phyloP scores from a whole-genome alignment of 1,140 invertebrate species.

The Caenorhabditis brenneri region DNA sequence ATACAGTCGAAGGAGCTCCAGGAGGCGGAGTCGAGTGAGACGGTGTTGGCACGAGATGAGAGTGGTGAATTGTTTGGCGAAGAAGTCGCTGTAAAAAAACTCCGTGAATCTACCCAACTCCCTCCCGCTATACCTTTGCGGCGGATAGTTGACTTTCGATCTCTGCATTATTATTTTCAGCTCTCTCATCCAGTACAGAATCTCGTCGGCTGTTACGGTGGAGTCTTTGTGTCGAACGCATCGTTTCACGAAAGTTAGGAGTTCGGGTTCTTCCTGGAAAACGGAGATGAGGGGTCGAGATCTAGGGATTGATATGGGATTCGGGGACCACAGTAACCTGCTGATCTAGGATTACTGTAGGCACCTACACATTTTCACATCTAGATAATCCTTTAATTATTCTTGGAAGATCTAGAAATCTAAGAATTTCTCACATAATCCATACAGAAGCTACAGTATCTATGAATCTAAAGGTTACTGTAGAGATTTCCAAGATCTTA shows the following conservation, averaged over 20 bases:
- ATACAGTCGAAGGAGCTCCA: neutral
- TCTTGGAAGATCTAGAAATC: no score
- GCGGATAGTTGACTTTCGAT: constrained; percentile 42
- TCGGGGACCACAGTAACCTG: no score
- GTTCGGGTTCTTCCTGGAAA: constrained; percentile 32
- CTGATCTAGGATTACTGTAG: no score
- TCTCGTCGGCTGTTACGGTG: neutral
- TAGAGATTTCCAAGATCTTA: no score
- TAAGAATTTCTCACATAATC: no score
- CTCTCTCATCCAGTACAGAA: constrained; percentile 45
- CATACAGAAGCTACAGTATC: no score
- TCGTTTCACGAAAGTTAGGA: constrained; percentile 29
- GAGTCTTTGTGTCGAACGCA: neutral
- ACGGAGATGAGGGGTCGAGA: no score
- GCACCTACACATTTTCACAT: no score
- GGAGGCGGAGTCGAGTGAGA: neutral
- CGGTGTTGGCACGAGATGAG: neutral
- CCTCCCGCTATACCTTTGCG: constrained; percentile 47
- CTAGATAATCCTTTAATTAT: no score
- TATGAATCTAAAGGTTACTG: no score
- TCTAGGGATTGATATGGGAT: no score
- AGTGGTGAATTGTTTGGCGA: neutral
- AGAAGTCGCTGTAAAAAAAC: constrained; percentile 5
- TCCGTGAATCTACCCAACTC: no score
- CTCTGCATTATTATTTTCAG: constrained; percentile 42